Base-by-base conservation (phyloP, 2,888 invertebrate genomes). In the Tyria jacobaeae region DNA sequence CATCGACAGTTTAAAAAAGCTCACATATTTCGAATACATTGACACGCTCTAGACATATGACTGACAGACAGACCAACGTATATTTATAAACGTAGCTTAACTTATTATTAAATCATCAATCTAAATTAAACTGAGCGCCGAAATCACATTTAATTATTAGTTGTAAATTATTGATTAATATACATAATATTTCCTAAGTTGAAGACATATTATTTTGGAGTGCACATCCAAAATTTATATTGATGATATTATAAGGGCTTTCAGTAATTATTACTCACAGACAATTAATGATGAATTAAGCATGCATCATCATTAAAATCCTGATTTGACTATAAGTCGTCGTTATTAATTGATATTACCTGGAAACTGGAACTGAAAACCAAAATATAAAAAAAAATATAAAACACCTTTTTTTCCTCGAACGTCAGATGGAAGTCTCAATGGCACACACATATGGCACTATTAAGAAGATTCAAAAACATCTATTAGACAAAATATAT, bases 91-190 rank as follows among this genome's bases (percentile, higher is more conserved):
- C 73, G 65, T 73, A 76, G 71, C 82, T 83, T 85, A 82, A 76
- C 72, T 73, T 80, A 85, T 87, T 87, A 89, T 88, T 87, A 88
- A 78, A 85, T 85, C 86, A 89, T 89, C 89, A 86, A 89, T 89
- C 88, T 84, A 75, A 73, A 83, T 84, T 81, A 81, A 79, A 76
- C 66, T 70, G 53, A 65, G 60, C 66, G 70, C 60, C 68, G 62
- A 71, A 77, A 77, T 70, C 62, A 60, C 57, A 25, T 60, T 72
- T 89, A 89, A 89, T 88, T 86, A 79, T 77, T 60, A 74, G 73
- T 68, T 80, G 52, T 34, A 35, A 49, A 48, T 70, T 83, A 86
- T 85, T 86, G 86, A 83, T 86, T 82, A 82, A 84, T 82, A 64
- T 60, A 48, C 25, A 57, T 58, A 47, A 59, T 71, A 60, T 53